Conservation (phyloP, 1,140 invertebrate species). For the Oscheius sp. region DNA sequence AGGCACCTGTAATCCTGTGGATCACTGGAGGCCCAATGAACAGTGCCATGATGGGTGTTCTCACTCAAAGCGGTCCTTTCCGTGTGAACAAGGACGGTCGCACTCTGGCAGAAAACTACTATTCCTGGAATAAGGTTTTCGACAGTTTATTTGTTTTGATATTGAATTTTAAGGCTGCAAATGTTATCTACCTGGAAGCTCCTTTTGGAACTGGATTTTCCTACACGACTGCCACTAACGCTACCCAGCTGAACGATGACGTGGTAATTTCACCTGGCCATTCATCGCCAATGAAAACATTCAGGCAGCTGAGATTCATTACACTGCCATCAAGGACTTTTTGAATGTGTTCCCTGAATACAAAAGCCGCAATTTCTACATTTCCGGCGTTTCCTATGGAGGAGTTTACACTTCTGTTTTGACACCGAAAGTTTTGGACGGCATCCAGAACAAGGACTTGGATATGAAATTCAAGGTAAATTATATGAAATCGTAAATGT, state of each 20-base stretch:
- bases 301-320: constrained; percentile 61
- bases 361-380: constrained; percentile 61
- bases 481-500: too few species aligned
- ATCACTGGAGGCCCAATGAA: constrained; percentile 67
- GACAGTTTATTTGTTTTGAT: background rate
- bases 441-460: constrained; percentile 20
- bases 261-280: background rate
- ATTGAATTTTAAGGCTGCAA: constrained; percentile 68
- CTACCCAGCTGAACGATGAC: constrained; percentile 11
- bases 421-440: constrained; percentile 60
- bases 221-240: constrained; percentile 62
- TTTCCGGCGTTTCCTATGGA: constrained; percentile 64
- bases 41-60: constrained; percentile 64
- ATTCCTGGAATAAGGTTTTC: constrained; percentile 65
- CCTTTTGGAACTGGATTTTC: constrained; percentile 67
- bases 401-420: constrained; percentile 64
- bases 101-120: constrained; percentile 61
- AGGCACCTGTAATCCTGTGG: constrained; percentile 65
- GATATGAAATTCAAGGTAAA: constrained; percentile 29
- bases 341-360: constrained; percentile 65
- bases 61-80: constrained; percentile 66
- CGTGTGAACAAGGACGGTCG: constrained; percentile 55
- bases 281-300: constrained; percentile 19
- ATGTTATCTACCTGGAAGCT: constrained; percentile 69
- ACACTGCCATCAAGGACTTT: constrained; percentile 63